A percentile compares a stretch with the other conserved stretches of the same genome.
These are phyloP conservation scores for Arge pagana DNA, from an alignment of 2,888 invertebrate genomes.

Conservation along the genomic window DNA sequence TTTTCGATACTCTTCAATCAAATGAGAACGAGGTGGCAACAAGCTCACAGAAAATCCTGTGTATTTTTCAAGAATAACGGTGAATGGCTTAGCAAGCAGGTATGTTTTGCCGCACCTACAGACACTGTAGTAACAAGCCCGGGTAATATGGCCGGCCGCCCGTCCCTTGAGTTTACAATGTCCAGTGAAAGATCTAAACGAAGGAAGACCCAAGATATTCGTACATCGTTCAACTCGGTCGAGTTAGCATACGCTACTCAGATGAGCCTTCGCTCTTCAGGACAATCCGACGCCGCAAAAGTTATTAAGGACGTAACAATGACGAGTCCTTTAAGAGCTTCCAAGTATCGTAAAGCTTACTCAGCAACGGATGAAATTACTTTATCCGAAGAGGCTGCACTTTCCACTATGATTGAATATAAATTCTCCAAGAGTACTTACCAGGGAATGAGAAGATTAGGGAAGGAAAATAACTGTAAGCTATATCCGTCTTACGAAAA, in stretches of 20 bases:
- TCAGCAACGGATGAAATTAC: conserved; percentile 5
- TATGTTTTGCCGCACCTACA: no score
- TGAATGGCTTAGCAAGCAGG: no score
- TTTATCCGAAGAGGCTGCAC: conserved; percentile 35
- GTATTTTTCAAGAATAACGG: no score
- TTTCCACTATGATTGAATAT: conserved; percentile 36
- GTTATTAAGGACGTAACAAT: conserved; percentile 28
- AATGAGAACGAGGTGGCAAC: no score
- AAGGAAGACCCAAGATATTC: conserved; percentile 26
- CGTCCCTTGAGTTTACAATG: conserved; percentile 23
- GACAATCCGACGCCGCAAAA: conserved; percentile 29
- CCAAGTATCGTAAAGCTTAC: conserved; percentile 25
- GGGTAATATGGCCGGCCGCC: no score
- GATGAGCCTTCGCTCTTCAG: conserved; percentile 30
- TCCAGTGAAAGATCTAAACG: conserved; percentile 28
- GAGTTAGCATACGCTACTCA: conserved; percentile 28
- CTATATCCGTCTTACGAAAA: conserved; percentile 35
- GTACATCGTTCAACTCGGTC: conserved; percentile 24
- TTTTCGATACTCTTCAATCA: no score
- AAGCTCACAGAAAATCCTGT: no score
- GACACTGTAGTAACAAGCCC: no score
- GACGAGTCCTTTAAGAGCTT: conserved; percentile 24
- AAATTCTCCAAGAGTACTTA: conserved; percentile 38
- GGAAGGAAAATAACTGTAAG: conserved; percentile 30
- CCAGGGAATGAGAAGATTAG: conserved; percentile 35